phyloP scores from a whole-genome alignment of 2,113 vertebrate species.

The Etia nguti region DNA sequence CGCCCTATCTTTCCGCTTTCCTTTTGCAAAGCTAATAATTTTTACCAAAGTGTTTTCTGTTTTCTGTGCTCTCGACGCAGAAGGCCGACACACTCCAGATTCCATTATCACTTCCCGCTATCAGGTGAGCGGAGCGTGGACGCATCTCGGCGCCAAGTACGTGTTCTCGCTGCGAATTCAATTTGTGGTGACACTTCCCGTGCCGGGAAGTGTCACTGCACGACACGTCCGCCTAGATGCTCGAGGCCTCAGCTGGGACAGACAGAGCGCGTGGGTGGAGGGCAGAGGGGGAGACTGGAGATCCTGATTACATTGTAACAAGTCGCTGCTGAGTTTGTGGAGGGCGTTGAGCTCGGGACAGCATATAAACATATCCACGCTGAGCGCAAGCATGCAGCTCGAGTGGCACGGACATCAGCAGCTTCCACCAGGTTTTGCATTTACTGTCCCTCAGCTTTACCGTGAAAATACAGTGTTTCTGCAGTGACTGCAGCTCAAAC shows the following conservation, averaged over 20 bases:
- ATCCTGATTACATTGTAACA: background rate
- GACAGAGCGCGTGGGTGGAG: background rate
- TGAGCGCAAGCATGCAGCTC: background rate
- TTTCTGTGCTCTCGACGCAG: background rate
- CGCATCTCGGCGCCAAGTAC: constrained; percentile 11
- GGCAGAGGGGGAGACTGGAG: background rate
- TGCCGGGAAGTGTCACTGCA: constrained; percentile 5
- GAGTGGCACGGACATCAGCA: background rate
- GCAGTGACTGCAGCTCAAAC: constrained; percentile 9
- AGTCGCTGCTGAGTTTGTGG: background rate
- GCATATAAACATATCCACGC: background rate
- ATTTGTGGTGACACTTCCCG: constrained; percentile 36
- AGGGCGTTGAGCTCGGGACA: background rate
- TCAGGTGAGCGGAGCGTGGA: constrained; percentile 29
- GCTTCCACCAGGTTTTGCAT: background rate
- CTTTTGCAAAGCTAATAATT: constrained; percentile 48
- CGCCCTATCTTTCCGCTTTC: constrained; percentile 12
- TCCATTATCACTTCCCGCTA: constrained; percentile 35
- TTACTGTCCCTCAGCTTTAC: background rate
- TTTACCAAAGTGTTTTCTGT: background rate
- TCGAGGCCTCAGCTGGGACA: background rate
- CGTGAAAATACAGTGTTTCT: constrained; percentile 5
- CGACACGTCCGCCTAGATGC: background rate
- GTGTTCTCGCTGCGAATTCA: constrained; percentile 43
- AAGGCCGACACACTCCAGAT: constrained; percentile 11